These are phyloP conservation scores for Chloebia gouldiae DNA, from an alignment of 2,113 vertebrate species.

Conservation along the genomic window DNA sequence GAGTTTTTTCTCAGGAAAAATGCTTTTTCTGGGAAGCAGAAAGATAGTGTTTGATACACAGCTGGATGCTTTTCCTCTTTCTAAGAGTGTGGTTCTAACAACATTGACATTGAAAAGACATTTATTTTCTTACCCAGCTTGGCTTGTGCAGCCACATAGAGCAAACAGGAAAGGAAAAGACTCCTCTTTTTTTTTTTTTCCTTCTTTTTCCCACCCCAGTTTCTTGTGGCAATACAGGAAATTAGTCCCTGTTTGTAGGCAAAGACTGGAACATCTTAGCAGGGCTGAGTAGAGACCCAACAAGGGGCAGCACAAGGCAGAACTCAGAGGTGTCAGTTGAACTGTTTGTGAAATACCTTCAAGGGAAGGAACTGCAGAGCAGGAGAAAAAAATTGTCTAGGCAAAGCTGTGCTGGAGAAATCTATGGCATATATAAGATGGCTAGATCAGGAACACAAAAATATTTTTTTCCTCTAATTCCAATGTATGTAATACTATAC, in stretches of 20 bases:
- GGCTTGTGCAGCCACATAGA: neutral
- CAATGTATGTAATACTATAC: neutral
- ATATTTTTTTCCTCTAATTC: neutral
- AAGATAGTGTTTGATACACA: neutral
- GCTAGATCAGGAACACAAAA: neutral
- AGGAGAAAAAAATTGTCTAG: neutral
- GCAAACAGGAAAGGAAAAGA: neutral
- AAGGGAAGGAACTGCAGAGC: neutral
- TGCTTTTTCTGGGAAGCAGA: neutral
- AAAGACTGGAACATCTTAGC: neutral
- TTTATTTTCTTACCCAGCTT: neutral
- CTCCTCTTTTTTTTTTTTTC: too few species aligned
- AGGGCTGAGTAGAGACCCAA: neutral
- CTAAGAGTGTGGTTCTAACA: neutral
- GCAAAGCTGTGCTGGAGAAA: neutral
- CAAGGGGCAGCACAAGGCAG: neutral
- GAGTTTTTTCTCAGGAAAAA: neutral
- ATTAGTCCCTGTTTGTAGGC: neutral
- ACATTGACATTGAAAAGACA: neutral
- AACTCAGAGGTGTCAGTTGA: neutral
- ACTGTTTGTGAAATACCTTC: neutral
- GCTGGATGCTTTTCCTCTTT: neutral
- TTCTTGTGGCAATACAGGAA: neutral
- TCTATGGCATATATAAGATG: neutral
- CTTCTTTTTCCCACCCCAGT: accelerated